Conservation (phyloP, 2,888 invertebrate species). For the Heliconius ismenius region DNA sequence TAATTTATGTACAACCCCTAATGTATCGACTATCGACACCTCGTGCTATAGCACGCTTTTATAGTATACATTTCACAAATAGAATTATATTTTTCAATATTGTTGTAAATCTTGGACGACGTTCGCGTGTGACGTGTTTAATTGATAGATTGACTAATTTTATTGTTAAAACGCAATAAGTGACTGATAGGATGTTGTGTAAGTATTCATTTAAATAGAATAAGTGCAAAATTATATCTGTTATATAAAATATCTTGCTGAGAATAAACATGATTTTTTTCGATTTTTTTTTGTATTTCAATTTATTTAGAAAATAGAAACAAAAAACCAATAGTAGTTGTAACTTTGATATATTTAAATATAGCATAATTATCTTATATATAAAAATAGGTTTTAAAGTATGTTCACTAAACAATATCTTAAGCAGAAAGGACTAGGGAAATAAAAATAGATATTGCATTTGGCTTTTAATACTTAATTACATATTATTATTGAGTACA, state of each 20-base stretch:
- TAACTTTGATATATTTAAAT: constrained; percentile 15
- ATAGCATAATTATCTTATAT: constrained; percentile 20
- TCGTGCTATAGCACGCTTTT: constrained; percentile 35
- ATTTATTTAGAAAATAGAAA: not conserved
- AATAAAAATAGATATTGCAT: constrained; percentile 55
- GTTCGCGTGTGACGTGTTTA: constrained; percentile 36
- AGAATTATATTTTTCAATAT: constrained; percentile 41
- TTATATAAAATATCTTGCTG: constrained; percentile 57
- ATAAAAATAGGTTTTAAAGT: constrained; percentile 21
- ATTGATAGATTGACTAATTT: constrained; percentile 33
- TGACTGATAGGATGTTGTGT: constrained; percentile 51
- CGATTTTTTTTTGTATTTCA: constrained; percentile 43
- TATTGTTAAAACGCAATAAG: constrained; percentile 45
- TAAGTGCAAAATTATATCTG: constrained; percentile 59
- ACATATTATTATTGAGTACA: constrained; percentile 81
- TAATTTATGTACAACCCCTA: not conserved
- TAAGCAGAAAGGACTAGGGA: constrained; percentile 27
- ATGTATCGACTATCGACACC: constrained; percentile 31
- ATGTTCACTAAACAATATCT: not conserved
- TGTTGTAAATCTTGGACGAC: constrained; percentile 26
- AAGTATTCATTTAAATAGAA: constrained; percentile 49
- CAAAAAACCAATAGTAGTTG: constrained; percentile 17
- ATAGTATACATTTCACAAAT: constrained; percentile 36
- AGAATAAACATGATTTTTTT: constrained; percentile 62
- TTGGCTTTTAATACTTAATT: constrained; percentile 82